Evolutionary conservation across 1,140 invertebrate species (phyloP), one percentile per base, ranked within the genome.

Genomic region (Agraylea sexmaculata): DNA sequence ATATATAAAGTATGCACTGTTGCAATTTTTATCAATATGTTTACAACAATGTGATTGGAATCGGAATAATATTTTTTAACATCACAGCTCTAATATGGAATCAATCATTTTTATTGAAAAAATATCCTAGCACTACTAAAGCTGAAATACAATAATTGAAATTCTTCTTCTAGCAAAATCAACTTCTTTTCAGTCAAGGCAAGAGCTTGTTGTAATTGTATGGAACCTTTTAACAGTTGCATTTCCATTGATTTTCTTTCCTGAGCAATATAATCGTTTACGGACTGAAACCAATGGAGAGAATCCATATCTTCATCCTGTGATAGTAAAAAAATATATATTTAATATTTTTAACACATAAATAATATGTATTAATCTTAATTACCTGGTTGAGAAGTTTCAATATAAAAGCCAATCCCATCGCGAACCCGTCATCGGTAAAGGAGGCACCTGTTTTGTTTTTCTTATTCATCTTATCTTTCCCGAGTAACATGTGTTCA

Each of bases 381-480:
- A 15, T 42, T 51, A 72, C 73, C 59, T 83, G 80, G 57, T 80
- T 69, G 8, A 83, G 57, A 43, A 83, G 58, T 51, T 75, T 77
- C 25, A 80, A 67, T 46, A 83, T 79, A 43, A 81, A 83, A 2
- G 80, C 77, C 2, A 84, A 59, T 11, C 93, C 94, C 75, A 99
- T 89, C 17, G 91, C 85, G 70, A 99, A 98, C 22, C 95, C 95
- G 67, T 99, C 95, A 65, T 99, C 93, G 4, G 89, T 93, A 61
- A 99, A 98, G 3, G 87, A 76, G 40, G 87, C 83, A 17, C 83
- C 85, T 11, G 74, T 61, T 57, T 83, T 83, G 52, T 89, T 88
- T 53, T 89, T 91, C 51, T 85, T 86, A 31, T 79, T 80, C 62
- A 98, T 78, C 58, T 90, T 88, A 51, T 97, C 89, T 60, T 97